A percentile compares a stretch with the other conserved stretches of the same genome.
Evolutionary conservation across 92 coral and sea anemone genomes (phyloP).

Genomic region (Actinernus sp.): DNA sequence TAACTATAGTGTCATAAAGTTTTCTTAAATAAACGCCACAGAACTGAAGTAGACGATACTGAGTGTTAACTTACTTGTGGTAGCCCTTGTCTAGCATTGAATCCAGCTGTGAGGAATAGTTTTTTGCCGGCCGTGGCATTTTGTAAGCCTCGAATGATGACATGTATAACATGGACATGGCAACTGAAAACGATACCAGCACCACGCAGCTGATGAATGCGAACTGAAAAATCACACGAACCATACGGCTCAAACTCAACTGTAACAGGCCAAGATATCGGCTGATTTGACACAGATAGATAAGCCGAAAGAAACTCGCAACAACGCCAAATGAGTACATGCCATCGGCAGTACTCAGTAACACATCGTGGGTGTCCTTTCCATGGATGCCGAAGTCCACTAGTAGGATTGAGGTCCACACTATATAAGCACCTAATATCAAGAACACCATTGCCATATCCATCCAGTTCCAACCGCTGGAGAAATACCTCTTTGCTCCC

Average conservation of each 20-base stretch:
- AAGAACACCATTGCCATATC: slow-evolving; percentile 90
- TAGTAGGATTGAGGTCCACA: slow-evolving; percentile 68
- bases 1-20: neutral
- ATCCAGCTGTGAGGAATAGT: slow-evolving; percentile 8
- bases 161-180: slow-evolving; percentile 92
- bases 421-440: slow-evolving; percentile 77
- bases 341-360: slow-evolving; percentile 91
- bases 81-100: slow-evolving; percentile 60
- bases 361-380: slow-evolving; percentile 23
- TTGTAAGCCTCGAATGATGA: slow-evolving; percentile 89
- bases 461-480: slow-evolving; percentile 99
- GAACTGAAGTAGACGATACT: too few species aligned
- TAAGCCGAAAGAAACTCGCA: slow-evolving; percentile 93
- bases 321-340: slow-evolving; percentile 94
- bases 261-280: slow-evolving; percentile 95
- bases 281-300: slow-evolving; percentile 97
- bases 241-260: slow-evolving; percentile 96
- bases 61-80: slow-evolving; percentile 65
- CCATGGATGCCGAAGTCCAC: slow-evolving; percentile 9
- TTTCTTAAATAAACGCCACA: neutral
- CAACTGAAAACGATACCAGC: slow-evolving; percentile 91
- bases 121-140: slow-evolving; percentile 38
- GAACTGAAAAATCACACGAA: slow-evolving; percentile 96
- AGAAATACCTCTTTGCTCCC: slow-evolving; percentile 76
- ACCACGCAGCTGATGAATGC: slow-evolving; percentile 96